phyloP scores from a whole-genome alignment of 1,140 invertebrate species.

The Macrobrachium nipponense region DNA sequence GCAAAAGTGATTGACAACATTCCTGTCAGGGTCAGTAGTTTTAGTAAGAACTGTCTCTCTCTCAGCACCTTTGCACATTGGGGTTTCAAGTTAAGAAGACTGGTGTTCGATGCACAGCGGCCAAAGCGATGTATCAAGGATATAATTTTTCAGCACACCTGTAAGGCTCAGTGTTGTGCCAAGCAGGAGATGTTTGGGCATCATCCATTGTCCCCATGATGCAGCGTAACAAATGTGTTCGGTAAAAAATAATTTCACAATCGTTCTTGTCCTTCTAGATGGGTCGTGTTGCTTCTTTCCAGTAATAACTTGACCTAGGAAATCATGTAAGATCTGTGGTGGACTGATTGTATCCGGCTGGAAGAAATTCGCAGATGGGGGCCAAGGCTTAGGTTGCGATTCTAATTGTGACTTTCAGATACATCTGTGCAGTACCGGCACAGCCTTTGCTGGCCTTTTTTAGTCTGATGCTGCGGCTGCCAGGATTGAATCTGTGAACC shows the following conservation, averaged over 20 bases:
- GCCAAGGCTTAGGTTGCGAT: neutral
- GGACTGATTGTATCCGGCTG: neutral
- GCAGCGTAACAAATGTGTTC: neutral
- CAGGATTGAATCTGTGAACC: conserved; percentile 13
- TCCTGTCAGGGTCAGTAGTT: too few species aligned
- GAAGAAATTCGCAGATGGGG: conserved; percentile 5
- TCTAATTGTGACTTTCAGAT: neutral
- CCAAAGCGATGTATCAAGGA: too few species aligned
- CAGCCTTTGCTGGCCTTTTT: too few species aligned
- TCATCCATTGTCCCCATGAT: neutral
- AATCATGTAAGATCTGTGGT: neutral
- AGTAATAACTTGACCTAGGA: neutral
- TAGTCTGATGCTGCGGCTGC: conserved; percentile 8
- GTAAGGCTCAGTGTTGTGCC: too few species aligned
- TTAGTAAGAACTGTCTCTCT: too few species aligned
- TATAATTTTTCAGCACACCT: neutral
- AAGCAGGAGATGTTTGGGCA: too few species aligned
- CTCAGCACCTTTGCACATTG: too few species aligned
- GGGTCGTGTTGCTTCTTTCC: conserved; percentile 6
- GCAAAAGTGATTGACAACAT: too few species aligned
- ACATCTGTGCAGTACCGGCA: neutral
- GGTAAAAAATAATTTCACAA: neutral
- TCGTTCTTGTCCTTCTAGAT: neutral
- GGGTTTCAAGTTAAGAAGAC: too few species aligned
- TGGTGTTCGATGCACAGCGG: too few species aligned